These are phyloP conservation scores for Brachirus orientalis DNA, from an alignment of 2,113 vertebrate species.

Conservation along the genomic window DNA sequence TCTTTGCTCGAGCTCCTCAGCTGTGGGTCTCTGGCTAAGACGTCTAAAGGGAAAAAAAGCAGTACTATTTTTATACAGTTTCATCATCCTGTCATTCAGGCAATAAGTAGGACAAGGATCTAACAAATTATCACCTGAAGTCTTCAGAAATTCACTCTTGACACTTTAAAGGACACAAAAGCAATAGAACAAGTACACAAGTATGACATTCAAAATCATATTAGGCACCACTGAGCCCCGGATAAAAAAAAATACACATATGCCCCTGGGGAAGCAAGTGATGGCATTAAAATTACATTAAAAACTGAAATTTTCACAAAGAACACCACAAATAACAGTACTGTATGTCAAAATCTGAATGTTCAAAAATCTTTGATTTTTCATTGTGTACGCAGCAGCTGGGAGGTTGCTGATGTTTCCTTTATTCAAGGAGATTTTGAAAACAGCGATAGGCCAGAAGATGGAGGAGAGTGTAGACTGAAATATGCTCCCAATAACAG, in stretches of 20 bases:
- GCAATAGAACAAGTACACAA: neutral
- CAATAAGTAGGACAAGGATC: conserved; percentile 66
- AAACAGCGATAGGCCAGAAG: neutral
- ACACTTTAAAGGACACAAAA: conserved; percentile 6
- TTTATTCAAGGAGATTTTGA: neutral
- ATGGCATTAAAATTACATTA: neutral
- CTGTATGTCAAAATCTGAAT: neutral
- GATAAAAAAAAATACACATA: neutral
- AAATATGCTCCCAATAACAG: neutral
- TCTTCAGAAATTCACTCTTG: conserved; percentile 17
- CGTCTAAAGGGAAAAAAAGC: conserved; percentile 79
- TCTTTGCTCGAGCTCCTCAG: conserved; percentile 96
- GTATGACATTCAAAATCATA: neutral
- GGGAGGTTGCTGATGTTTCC: neutral
- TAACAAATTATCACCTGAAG: conserved; percentile 22
- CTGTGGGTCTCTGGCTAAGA: conserved; percentile 94
- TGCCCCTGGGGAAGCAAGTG: neutral
- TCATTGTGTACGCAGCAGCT: neutral
- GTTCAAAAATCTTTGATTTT: no score
- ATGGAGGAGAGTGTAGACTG: neutral
- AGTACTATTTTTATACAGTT: conserved; percentile 68
- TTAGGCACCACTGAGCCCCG: neutral
- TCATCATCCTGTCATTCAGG: conserved; percentile 47
- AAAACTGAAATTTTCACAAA: neutral
- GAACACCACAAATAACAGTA: neutral